Percentiles rank a stretch among this genome's conserved stretches.
Evolutionary conservation across 2,113 vertebrate species (phyloP).

Genomic region (Prietella phreatophila): DNA sequence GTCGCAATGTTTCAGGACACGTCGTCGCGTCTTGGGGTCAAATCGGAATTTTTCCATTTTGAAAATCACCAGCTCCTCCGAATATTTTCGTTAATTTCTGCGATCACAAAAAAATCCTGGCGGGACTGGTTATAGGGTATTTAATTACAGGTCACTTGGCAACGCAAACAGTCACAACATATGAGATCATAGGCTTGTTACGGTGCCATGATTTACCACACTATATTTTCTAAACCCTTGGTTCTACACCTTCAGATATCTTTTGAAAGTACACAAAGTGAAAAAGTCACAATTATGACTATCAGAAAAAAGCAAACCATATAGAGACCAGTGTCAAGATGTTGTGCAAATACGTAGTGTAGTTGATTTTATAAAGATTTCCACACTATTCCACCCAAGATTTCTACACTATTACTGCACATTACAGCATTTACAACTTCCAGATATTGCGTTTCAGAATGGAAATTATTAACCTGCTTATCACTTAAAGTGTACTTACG

Average conservation of each 20-base stretch:
- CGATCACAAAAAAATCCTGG: too few relatives aligned
- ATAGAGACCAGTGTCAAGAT: not conserved
- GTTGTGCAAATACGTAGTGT: not conserved
- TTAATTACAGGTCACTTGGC: not conserved
- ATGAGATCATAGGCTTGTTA: not conserved
- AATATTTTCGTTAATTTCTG: too few relatives aligned
- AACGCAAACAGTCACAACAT: not conserved
- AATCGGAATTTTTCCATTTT: too few relatives aligned
- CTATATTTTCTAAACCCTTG: not conserved
- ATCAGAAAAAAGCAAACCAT: not conserved
- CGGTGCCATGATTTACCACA: not conserved
- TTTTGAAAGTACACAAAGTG: not conserved
- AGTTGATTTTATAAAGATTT: not conserved
- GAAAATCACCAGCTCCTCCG: too few relatives aligned
- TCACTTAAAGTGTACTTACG: slow-evolving; percentile 1
- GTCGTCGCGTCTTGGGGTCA: too few relatives aligned
- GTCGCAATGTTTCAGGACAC: too few relatives aligned
- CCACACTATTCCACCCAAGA: too few relatives aligned
- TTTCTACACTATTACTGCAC: not conserved
- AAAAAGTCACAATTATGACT: not conserved
- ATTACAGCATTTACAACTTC: slow-evolving; percentile 10
- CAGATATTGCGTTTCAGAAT: not conserved
- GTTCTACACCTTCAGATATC: not conserved
- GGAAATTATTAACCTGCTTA: not conserved
- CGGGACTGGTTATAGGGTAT: not conserved